Base-by-base conservation (phyloP, 2,888 invertebrate species). In the Pegoplata infirma region DNA sequence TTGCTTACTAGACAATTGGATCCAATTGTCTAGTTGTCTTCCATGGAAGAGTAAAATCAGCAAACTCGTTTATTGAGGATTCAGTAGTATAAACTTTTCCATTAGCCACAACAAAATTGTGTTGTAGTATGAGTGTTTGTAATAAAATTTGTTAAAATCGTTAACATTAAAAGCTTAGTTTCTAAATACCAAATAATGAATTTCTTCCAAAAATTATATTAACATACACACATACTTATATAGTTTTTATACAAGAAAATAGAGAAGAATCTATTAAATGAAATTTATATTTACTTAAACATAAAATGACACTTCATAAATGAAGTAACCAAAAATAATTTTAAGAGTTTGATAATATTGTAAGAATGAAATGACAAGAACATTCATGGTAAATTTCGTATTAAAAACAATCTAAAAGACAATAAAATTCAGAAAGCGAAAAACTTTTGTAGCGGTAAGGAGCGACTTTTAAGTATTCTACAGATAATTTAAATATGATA, bases 81-180 rank as follows among this genome's bases (percentile, higher is more conserved):
- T n/a, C 17, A 10, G 21, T n/a, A n/a, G n/a, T 68, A 32, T 67
- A 47, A 72, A 72, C 55, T 63, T 72, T 47, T 63, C 55, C 63
- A 72, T 63, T 63, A 72, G 16, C 36, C 55, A 63, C 16, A n/a
- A n/a, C n/a, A n/a, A n/a, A n/a, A n/a, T n/a, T n/a, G n/a, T n/a
- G n/a, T n/a, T n/a, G n/a, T n/a, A n/a, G n/a, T n/a, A n/a, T n/a
- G n/a, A n/a, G n/a, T n/a, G n/a, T n/a, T n/a, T n/a, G n/a, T n/a
- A n/a, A n/a, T n/a, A n/a, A n/a, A n/a, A n/a, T n/a, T 32, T 17
- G 44, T 32, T 46, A 16, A 71, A 69, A 53, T 61, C 32, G 53
- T 63, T 55, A 55, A 36, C 71, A 23, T 36, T 63, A 72, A 72
- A 63, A 68, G 63, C 63, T 68, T 68, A 68, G 17, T 68, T 56